A percentile compares a stretch with the other conserved stretches of the same genome.
Conservation (phyloP, 37 sponge, comb jelly and placozoan species). For the Lycopodina hypogea region DNA sequence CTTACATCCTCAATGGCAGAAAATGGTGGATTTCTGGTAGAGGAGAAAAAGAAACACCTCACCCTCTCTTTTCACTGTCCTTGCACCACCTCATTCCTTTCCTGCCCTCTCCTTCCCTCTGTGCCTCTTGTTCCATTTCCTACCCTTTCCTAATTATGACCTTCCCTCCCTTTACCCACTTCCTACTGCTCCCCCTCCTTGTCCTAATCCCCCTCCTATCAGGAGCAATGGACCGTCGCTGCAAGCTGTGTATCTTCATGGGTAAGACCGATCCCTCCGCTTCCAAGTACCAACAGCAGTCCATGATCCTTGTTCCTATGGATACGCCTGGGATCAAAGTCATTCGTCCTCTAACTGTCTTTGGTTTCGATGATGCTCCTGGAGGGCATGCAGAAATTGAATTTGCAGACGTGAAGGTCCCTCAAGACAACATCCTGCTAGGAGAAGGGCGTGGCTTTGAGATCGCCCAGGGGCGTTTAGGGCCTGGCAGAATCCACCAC, state of each 20-base stretch:
- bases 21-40: constrained; percentile 89
- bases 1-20: constrained; percentile 83
- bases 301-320: constrained; percentile 89
- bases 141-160: no score
- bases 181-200: background rate
- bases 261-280: constrained; percentile 65
- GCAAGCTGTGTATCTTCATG: constrained; percentile 83
- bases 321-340: constrained; percentile 75
- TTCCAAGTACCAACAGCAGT: constrained; percentile 63
- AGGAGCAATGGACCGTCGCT: constrained; percentile 82
- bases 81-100: no score
- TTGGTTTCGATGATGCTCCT: constrained; percentile 79
- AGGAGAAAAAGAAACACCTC: background rate
- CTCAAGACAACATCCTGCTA: constrained; percentile 60
- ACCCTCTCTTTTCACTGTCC: no score
- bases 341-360: constrained; percentile 80
- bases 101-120: no score
- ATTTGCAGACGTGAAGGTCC: constrained; percentile 71
- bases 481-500: constrained; percentile 93
- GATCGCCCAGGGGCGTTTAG: constrained; percentile 89
- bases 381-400: constrained; percentile 64
- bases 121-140: no score
- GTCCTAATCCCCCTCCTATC: background rate
- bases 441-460: constrained; percentile 95
- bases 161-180: no score